Percentiles rank a stretch among this genome's conserved stretches.
These are phyloP conservation scores for Acanthisitta chloris DNA, from an alignment of 2,113 vertebrate genomes.

Conservation along the genomic window DNA sequence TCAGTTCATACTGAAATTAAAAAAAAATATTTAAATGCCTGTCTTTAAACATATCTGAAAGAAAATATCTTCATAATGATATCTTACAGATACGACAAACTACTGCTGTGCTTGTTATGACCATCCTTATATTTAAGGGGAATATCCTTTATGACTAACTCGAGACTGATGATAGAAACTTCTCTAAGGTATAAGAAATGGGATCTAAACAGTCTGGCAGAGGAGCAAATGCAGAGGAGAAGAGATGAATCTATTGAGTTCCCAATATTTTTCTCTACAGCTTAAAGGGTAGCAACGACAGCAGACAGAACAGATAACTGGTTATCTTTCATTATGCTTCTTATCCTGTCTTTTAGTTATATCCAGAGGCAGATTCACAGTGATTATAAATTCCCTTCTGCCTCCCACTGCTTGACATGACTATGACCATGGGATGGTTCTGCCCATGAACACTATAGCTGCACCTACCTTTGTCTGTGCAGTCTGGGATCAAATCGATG, in stretches of 20 bases:
- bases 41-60: not conserved
- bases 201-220: not conserved
- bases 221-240: rapidly evolving
- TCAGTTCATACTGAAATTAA: not conserved
- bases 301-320: not conserved
- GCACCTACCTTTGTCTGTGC: not conserved
- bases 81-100: not conserved
- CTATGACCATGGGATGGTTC: not conserved
- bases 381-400: not conserved
- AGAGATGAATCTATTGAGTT: not conserved
- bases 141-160: not conserved
- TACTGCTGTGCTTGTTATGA: not conserved
- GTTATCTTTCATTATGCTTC: not conserved
- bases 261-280: not conserved
- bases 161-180: not conserved
- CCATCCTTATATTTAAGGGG: rapidly evolving
- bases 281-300: not conserved
- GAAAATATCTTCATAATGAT: not conserved
- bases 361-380: not conserved
- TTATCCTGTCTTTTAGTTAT: not conserved
- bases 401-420: not conserved
- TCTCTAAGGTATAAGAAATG: not conserved
- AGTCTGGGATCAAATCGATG: not conserved
- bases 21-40: not conserved
- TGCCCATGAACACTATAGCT: not conserved